A percentile compares a stretch with the other conserved stretches of the same genome.
These are phyloP conservation scores for Macropis europaea DNA, from an alignment of 2,888 invertebrate species.

Conservation along the genomic window DNA sequence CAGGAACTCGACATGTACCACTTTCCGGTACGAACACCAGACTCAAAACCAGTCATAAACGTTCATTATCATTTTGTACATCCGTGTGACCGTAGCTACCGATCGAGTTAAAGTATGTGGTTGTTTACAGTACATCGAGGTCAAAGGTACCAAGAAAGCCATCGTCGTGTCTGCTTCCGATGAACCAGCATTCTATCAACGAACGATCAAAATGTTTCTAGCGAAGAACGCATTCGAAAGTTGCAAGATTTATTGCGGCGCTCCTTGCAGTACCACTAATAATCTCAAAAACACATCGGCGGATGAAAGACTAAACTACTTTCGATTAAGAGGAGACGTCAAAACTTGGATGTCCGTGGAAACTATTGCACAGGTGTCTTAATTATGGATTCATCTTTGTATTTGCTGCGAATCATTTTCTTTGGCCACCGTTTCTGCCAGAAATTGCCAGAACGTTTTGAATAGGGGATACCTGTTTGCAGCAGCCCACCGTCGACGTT, in stretches of 20 bases:
- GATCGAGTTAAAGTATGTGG: no score
- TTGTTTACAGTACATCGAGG: conserved; percentile 75
- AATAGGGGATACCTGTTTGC: not conserved
- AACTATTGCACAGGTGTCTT: conserved; percentile 60
- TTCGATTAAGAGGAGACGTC: conserved; percentile 79
- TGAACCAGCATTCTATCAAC: conserved; percentile 81
- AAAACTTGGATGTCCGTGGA: conserved; percentile 81
- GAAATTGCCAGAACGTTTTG: not conserved
- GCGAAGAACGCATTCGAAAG: conserved; percentile 83
- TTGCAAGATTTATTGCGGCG: conserved; percentile 83
- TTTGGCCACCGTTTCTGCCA: not conserved
- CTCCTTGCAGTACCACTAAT: conserved; percentile 66
- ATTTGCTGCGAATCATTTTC: not conserved
- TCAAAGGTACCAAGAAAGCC: conserved; percentile 78
- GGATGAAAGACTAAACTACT: conserved; percentile 74
- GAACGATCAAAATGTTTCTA: conserved; percentile 83
- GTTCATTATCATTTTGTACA: not conserved
- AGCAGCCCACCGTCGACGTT: conserved; percentile 76
- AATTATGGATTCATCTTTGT: conserved; percentile 8
- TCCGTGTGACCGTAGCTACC: not conserved
- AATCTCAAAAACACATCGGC: conserved; percentile 64
- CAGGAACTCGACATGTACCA: conserved; percentile 83
- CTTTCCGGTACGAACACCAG: conserved; percentile 68
- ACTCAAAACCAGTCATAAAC: not conserved
- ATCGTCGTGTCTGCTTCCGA: conserved; percentile 83